Percentiles rank a stretch among this genome's conserved stretches.
Conservation (phyloP, 2,113 vertebrate genomes). For the Entomyzon cyanotis region DNA sequence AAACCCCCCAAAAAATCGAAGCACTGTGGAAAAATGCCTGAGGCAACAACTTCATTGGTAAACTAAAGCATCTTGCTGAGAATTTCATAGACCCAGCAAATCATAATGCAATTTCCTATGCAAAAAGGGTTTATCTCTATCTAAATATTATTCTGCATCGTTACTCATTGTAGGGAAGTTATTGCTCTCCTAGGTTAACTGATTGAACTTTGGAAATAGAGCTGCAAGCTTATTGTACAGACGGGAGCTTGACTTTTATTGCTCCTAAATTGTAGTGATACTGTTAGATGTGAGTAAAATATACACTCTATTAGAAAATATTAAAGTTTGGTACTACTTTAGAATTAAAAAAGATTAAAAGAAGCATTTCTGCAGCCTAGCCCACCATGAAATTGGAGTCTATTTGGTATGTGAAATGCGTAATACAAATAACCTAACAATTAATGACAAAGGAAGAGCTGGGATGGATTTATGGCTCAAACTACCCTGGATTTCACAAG, state of each 20-base stretch:
- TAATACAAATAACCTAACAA: conserved; percentile 61
- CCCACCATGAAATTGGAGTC: conserved; percentile 71
- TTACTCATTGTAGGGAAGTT: conserved; percentile 70
- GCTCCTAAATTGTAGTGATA: conserved; percentile 65
- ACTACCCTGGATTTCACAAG: neutral
- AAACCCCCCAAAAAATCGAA: conserved; percentile 39
- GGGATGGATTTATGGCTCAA: conserved; percentile 32
- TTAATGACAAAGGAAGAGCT: conserved; percentile 42
- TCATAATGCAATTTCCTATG: conserved; percentile 72
- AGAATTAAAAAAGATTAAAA: conserved; percentile 73
- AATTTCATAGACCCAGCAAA: conserved; percentile 52
- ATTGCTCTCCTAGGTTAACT: conserved; percentile 76
- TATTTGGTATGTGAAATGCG: conserved; percentile 58
- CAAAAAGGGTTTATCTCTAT: conserved; percentile 73
- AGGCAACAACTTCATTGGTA: conserved; percentile 67
- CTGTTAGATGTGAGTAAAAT: conserved; percentile 67
- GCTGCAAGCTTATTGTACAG: conserved; percentile 63
- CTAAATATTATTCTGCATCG: conserved; percentile 69
- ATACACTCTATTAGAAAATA: conserved; percentile 69
- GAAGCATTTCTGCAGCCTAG: conserved; percentile 56
- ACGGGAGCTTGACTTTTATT: conserved; percentile 59
- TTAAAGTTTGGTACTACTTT: conserved; percentile 64
- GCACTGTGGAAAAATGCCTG: conserved; percentile 55
- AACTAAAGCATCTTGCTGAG: conserved; percentile 65
- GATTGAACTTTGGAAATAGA: conserved; percentile 75